Conservation (phyloP, 1,140 invertebrate species). For the Coenobita brevimanus region DNA sequence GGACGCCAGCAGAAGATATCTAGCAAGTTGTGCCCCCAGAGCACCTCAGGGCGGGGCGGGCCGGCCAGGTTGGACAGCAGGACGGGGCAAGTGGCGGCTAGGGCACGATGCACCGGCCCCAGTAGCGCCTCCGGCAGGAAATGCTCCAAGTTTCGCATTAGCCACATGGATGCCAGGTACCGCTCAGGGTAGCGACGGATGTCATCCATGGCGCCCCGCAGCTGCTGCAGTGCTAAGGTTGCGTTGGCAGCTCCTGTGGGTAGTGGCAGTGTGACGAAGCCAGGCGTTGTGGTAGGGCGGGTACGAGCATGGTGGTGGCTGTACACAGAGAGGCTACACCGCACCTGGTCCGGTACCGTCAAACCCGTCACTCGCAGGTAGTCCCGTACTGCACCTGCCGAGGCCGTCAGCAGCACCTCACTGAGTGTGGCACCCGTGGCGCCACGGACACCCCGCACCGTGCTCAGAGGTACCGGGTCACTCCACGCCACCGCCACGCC, state of each 20-base stretch:
- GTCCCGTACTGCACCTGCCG: slow-evolving; percentile 53
- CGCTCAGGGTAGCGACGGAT: slow-evolving; percentile 58
- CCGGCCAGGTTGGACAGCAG: slow-evolving; percentile 56
- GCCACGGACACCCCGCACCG: slow-evolving; percentile 50
- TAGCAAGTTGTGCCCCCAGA: slow-evolving; percentile 51
- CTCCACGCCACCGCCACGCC: slow-evolving; percentile 59
- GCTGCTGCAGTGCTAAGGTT: slow-evolving; percentile 25
- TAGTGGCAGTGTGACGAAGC: slow-evolving; percentile 55
- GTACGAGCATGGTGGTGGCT: slow-evolving; percentile 23
- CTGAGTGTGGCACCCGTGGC: slow-evolving; percentile 59
- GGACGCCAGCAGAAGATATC: slow-evolving; percentile 61
- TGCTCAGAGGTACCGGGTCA: slow-evolving; percentile 49
- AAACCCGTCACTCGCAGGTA: slow-evolving; percentile 53
- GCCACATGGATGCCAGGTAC: slow-evolving; percentile 63
- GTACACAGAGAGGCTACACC: slow-evolving; percentile 61
- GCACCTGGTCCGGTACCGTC: slow-evolving; percentile 46
- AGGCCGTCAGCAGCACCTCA: slow-evolving; percentile 60
- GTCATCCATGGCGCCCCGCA: slow-evolving; percentile 42
- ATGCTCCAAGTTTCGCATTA: slow-evolving; percentile 51
- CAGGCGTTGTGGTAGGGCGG: background rate
- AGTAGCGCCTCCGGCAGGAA: slow-evolving; percentile 56
- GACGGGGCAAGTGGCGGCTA: slow-evolving; percentile 54
- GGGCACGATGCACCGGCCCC: slow-evolving; percentile 6
- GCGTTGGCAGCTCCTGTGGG: slow-evolving; percentile 60
- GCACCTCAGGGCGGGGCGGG: slow-evolving; percentile 16